phyloP scores from a whole-genome alignment of 1,140 invertebrate genomes.

The Asobara japonica region DNA sequence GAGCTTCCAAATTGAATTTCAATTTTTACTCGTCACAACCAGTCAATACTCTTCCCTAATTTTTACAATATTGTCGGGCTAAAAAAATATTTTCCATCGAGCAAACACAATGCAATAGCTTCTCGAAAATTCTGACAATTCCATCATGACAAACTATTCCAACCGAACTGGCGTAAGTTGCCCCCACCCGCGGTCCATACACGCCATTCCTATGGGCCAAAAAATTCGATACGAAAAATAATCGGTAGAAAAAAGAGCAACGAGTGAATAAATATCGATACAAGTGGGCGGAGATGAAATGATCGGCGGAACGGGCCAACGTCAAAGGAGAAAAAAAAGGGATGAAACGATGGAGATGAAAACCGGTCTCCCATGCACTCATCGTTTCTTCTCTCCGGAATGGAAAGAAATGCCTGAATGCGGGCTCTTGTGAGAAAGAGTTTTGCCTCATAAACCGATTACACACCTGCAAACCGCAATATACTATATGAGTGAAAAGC shows the following conservation, averaged over 20 bases:
- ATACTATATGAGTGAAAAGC: too few relatives aligned
- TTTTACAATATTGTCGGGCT: too few relatives aligned
- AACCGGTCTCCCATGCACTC: conserved; percentile 40
- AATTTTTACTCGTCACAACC: too few relatives aligned
- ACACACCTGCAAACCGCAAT: conserved; percentile 32
- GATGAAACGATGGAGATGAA: conserved; percentile 31
- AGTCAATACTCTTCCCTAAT: too few relatives aligned
- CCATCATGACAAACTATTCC: too few relatives aligned
- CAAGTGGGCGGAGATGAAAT: background rate
- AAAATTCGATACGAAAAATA: background rate
- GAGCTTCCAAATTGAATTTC: too few relatives aligned
- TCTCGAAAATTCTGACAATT: too few relatives aligned
- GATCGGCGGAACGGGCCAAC: background rate
- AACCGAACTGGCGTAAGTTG: too few relatives aligned
- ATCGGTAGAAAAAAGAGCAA: conserved; percentile 18
- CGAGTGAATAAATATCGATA: background rate
- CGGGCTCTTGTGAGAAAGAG: conserved; percentile 1
- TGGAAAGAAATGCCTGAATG: background rate
- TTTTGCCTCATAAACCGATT: conserved; percentile 29
- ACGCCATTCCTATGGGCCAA: too few relatives aligned
- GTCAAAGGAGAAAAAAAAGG: conserved; percentile 27
- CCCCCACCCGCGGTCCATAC: too few relatives aligned
- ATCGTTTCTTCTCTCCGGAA: conserved; percentile 1
- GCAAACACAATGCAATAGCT: too few relatives aligned
- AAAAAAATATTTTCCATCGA: too few relatives aligned